These are phyloP conservation scores for Phymorhynchus buccinoides DNA, from an alignment of 1,140 invertebrate species.

Conservation along the genomic window DNA sequence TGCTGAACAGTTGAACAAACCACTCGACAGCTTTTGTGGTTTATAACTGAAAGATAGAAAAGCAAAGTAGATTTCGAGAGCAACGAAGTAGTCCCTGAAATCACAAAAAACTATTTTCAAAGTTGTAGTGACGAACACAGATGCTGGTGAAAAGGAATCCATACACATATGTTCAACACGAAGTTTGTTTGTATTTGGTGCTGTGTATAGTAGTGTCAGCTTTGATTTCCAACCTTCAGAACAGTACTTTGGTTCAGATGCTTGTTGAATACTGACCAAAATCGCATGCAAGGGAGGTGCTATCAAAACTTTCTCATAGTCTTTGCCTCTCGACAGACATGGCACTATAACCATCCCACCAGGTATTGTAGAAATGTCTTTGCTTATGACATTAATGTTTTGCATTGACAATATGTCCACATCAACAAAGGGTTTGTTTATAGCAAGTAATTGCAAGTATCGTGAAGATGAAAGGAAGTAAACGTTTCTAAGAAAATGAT, in stretches of 20 bases:
- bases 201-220: neutral
- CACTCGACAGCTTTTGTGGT: neutral
- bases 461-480: neutral
- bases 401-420: neutral
- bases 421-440: neutral
- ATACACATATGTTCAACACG: neutral
- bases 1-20: conserved; percentile 15
- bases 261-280: neutral
- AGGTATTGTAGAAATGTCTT: neutral
- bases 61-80: neutral
- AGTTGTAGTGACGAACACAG: neutral
- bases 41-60: neutral
- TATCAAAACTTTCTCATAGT: neutral
- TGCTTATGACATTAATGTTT: neutral
- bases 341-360: neutral
- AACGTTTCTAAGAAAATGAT: neutral
- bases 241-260: neutral
- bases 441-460: neutral
- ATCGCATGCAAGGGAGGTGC: neutral
- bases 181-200: neutral
- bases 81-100: neutral
- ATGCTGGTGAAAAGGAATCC: neutral
- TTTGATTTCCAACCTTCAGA: neutral
- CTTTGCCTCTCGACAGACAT: neutral
- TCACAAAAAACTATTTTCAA: neutral